Base-by-base conservation (phyloP, 2,888 invertebrate genomes). In the Acanthosepion esculentum region DNA sequence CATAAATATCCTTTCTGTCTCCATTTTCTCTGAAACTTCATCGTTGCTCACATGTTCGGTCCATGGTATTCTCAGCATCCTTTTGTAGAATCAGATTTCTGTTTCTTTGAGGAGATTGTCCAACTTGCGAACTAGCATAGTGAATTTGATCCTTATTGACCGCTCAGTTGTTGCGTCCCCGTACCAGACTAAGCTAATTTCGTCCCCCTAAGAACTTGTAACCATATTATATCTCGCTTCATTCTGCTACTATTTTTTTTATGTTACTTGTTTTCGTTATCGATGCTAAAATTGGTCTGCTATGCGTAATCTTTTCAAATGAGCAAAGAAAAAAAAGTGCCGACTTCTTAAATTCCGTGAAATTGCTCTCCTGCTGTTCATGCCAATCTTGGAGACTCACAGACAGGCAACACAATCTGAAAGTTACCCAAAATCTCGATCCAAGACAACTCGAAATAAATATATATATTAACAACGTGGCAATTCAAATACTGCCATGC, bases 291-390 rank as follows among this genome's bases (percentile, higher is more conserved):
- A 78, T 5, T 23, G n/a, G 78, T n/a, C n/a, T 33, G 78, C 78
- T 78, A 78, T 33, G 78, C 15, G n/a, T 78, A 78, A 78, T 78
- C 78, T 78, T 78, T 78, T 78, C 78, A n/a, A 78, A 78, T n/a
- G n/a, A 78, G 12, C n/a, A 33, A 78, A n/a, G n/a, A 78, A 78
- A 78, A 78, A 41, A 78, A 78, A n/a, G n/a, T 78, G 5, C n/a
- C n/a, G 2, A 12, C n/a, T n/a, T 78, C 78, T 78, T 7, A 33
- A 78, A 78, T 15, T 78, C n/a, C n/a, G n/a, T 78, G n/a, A n/a
- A 78, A 78, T 78, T 78, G n/a, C n/a, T n/a, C 78, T 78, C 78
- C 78, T 78, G 78, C n/a, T n/a, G 78, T 78, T 78, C n/a, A 78
- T n/a, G 78, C 78, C 78, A 78, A 78, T 78, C 78, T 78, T 78